These are phyloP conservation scores for Meandrina meandrites DNA, from an alignment of 92 coral and sea anemone species.

Conservation along the genomic window DNA sequence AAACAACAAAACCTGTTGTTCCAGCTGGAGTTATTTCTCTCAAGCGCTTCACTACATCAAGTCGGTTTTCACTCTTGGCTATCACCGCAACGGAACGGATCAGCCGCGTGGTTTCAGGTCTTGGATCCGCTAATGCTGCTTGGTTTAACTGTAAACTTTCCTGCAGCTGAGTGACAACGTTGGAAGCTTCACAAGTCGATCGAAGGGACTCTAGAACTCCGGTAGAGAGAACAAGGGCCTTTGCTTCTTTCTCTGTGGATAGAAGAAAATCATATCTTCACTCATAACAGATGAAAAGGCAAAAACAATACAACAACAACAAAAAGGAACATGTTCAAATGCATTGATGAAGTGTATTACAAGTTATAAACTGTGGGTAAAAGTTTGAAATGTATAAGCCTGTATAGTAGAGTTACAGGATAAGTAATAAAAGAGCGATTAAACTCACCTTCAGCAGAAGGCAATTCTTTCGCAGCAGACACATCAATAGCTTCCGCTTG, in stretches of 20 bases:
- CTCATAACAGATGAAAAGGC: too few relatives aligned
- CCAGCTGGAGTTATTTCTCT: constrained; percentile 11
- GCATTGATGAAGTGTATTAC: too few relatives aligned
- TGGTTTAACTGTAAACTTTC: background rate
- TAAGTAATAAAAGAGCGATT: too few relatives aligned
- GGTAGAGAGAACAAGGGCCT: background rate
- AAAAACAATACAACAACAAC: too few relatives aligned
- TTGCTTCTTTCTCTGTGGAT: background rate
- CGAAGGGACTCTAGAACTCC: background rate
- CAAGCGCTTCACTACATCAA: background rate
- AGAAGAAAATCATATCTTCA: background rate
- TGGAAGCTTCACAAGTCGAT: background rate
- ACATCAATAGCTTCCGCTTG: too few relatives aligned
- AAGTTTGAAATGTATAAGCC: too few relatives aligned
- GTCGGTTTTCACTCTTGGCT: constrained; percentile 2
- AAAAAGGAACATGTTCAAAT: too few relatives aligned
- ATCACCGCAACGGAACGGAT: constrained; percentile 4
- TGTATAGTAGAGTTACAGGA: too few relatives aligned
- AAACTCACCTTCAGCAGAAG: too few relatives aligned
- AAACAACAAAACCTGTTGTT: background rate
- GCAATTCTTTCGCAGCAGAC: too few relatives aligned
- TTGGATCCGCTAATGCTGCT: background rate
- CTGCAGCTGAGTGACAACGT: background rate
- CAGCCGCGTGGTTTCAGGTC: background rate
- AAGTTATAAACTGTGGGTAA: too few relatives aligned